Percentiles rank a stretch among this genome's conserved stretches.
These are phyloP conservation scores for Thamnophis sirtalis DNA, from an alignment of 2,113 vertebrate species.

Conservation along the genomic window DNA sequence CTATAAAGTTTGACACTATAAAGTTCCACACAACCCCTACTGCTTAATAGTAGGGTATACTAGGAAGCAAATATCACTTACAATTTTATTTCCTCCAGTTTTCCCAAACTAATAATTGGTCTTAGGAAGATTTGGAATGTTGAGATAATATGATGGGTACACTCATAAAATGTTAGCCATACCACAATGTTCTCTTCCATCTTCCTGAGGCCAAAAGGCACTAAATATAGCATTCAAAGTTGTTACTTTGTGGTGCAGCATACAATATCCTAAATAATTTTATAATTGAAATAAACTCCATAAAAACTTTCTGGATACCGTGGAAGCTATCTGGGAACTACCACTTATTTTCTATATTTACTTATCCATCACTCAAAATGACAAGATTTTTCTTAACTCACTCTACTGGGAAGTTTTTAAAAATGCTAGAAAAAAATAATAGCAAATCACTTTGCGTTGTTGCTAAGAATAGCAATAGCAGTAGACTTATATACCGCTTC, in stretches of 20 bases:
- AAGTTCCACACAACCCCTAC: not conserved
- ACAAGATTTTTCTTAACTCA: not conserved
- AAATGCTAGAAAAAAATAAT: not conserved
- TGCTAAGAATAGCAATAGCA: no score
- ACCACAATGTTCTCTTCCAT: not conserved
- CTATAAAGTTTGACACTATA: not conserved
- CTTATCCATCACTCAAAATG: not conserved
- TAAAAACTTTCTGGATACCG: not conserved
- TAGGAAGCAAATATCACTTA: not conserved
- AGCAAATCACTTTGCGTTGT: not conserved
- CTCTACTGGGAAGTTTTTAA: not conserved
- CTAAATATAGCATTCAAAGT: not conserved
- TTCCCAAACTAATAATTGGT: not conserved
- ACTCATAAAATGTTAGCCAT: not conserved
- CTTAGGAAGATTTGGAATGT: not conserved
- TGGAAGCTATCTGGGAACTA: not conserved
- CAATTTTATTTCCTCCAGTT: not conserved
- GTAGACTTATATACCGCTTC: no score
- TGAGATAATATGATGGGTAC: not conserved
- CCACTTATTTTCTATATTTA: not conserved
- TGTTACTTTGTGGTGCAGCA: not conserved
- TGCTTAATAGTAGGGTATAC: not conserved
- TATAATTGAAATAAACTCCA: not conserved
- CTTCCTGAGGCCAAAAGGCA: not conserved
- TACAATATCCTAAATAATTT: not conserved